These are phyloP conservation scores for Octopus bimaculoides DNA, from an alignment of 1,140 invertebrate genomes.

Conservation along the genomic window DNA sequence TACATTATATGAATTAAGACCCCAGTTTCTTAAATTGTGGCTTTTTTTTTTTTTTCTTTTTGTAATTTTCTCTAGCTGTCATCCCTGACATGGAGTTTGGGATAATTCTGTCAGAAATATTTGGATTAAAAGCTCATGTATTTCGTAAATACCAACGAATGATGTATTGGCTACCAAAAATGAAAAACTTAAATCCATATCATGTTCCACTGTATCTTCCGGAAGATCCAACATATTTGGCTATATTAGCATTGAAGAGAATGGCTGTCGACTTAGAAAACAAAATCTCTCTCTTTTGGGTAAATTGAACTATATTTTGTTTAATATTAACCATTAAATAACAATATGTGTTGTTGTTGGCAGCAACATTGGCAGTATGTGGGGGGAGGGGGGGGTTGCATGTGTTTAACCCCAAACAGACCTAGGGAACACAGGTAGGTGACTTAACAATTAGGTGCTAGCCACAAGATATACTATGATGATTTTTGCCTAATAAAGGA, in stretches of 20 bases:
- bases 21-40: too few species aligned
- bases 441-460: too few species aligned
- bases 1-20: too few species aligned
- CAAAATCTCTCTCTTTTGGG: conserved; percentile 70
- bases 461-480: too few species aligned
- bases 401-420: too few species aligned
- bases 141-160: conserved; percentile 84
- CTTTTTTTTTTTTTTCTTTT: too few species aligned
- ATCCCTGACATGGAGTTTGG: conserved; percentile 88
- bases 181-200: conserved; percentile 89
- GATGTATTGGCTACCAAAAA: conserved; percentile 99
- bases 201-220: conserved; percentile 67
- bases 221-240: conserved; percentile 71
- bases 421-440: too few species aligned
- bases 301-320: conserved; percentile 36
- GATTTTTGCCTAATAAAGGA: too few species aligned
- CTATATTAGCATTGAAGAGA: conserved; percentile 78
- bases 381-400: too few species aligned
- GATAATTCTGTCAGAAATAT: conserved; percentile 76
- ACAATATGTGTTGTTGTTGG: too few species aligned
- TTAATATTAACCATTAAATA: too few species aligned
- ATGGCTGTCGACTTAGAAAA: conserved; percentile 84
- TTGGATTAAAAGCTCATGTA: conserved; percentile 76
- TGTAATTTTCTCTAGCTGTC: conserved; percentile 65
- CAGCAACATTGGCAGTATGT: too few species aligned